Conservation (phyloP, 2,113 vertebrate genomes). For the Trichomycterus rosablanca region DNA sequence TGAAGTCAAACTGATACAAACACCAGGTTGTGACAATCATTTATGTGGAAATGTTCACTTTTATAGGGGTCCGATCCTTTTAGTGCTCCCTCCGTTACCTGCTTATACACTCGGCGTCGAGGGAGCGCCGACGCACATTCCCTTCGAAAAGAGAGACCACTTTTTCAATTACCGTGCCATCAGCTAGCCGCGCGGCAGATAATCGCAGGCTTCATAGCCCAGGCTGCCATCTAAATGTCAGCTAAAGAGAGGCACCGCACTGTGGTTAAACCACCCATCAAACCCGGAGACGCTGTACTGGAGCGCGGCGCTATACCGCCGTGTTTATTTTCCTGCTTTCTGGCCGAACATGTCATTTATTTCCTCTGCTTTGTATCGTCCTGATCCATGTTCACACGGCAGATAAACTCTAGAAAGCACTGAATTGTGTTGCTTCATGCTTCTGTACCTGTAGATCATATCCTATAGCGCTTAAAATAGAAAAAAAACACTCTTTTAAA, state of each 20-base stretch:
- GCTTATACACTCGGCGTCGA: constrained; percentile 18
- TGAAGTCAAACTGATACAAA: too few species aligned
- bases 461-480: neutral
- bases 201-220: constrained; percentile 40
- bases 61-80: constrained; percentile 15
- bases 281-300: constrained; percentile 7
- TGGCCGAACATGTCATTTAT: neutral
- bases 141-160: constrained; percentile 32
- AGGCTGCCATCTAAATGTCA: constrained; percentile 43
- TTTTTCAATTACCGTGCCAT: constrained; percentile 51
- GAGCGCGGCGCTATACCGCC: neutral
- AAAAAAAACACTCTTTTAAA: neutral
- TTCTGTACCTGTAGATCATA: constrained; percentile 9
- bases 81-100: constrained; percentile 20
- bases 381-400: neutral
- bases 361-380: neutral
- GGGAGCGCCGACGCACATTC: constrained; percentile 8
- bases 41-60: too few species aligned
- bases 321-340: neutral
- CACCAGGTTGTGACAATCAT: too few species aligned
- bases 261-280: constrained; percentile 35
- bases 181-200: constrained; percentile 41
- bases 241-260: constrained; percentile 29
- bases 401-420: neutral
- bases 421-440: neutral